Percentiles rank a stretch among this genome's conserved stretches.
Conservation (phyloP, 1,140 invertebrate species). For the Pogonomyrmex californicus region DNA sequence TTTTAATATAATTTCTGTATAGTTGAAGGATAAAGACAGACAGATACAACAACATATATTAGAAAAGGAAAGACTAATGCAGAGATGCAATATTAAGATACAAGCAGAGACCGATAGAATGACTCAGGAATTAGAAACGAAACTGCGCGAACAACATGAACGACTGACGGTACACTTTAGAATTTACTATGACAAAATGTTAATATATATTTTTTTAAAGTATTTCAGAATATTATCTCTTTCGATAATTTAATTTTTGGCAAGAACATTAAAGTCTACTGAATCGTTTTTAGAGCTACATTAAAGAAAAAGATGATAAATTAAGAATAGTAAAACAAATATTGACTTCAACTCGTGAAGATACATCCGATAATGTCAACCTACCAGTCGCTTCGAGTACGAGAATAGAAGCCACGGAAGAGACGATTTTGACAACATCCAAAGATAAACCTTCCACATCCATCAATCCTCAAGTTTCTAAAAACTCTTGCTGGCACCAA, state of each 20-base stretch:
- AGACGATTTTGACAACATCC: neutral
- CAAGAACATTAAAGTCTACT: conserved; percentile 14
- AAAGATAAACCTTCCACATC: neutral
- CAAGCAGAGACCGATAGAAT: conserved; percentile 91
- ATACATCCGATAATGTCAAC: conserved; percentile 49
- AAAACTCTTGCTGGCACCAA: neutral
- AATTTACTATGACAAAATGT: neutral
- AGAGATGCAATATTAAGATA: conserved; percentile 90
- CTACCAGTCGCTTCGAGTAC: neutral
- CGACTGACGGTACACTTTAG: conserved; percentile 86
- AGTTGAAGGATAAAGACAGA: conserved; percentile 90
- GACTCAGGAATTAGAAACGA: conserved; percentile 89
- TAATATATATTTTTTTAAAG: neutral
- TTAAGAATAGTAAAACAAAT: conserved; percentile 86
- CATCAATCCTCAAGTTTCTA: conserved; percentile 15
- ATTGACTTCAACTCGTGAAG: conserved; percentile 80
- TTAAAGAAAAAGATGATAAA: conserved; percentile 87
- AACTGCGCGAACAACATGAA: conserved; percentile 90
- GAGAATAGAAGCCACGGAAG: neutral
- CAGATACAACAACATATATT: conserved; percentile 90
- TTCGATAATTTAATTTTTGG: neutral
- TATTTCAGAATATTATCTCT: neutral
- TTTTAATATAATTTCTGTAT: conserved; percentile 13
- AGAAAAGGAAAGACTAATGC: conserved; percentile 92
- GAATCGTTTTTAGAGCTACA: conserved; percentile 78